Conservation (phyloP, 2,888 invertebrate genomes). For the Vesta saturnalis region DNA sequence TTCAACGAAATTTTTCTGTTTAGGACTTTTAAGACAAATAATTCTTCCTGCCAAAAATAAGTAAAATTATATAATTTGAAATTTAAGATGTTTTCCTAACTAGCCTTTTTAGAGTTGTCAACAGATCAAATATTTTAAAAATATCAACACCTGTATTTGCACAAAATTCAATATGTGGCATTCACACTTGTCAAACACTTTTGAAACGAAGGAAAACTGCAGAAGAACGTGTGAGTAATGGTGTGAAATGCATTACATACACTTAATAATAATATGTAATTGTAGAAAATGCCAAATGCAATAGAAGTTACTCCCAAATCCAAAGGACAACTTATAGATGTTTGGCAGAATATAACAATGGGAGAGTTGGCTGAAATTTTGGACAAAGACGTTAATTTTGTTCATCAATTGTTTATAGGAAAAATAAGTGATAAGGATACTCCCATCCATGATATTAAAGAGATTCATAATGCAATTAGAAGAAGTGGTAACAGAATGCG, state of each 20-base stretch:
- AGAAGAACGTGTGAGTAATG: conserved; percentile 68
- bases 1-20: no score
- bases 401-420: conserved; percentile 56
- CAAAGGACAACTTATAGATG: conserved; percentile 67
- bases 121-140: background rate
- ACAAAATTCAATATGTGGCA: background rate
- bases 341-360: conserved; percentile 87
- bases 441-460: conserved; percentile 54
- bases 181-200: conserved; percentile 16
- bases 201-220: conserved; percentile 70
- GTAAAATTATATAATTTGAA: background rate
- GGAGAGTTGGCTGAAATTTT: conserved; percentile 74
- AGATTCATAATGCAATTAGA: conserved; percentile 55
- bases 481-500: conserved; percentile 57
- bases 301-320: conserved; percentile 72
- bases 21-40: no score
- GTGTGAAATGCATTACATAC: no score
- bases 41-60: no score
- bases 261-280: conserved; percentile 36
- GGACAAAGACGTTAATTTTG: conserved; percentile 70
- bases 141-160: background rate
- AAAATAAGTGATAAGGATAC: conserved; percentile 49
- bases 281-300: conserved; percentile 65
- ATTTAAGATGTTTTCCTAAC: background rate
- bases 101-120: background rate